Evolutionary conservation across 1,140 invertebrate genomes (phyloP).

Genomic region (Hydropsyche tenuis): DNA sequence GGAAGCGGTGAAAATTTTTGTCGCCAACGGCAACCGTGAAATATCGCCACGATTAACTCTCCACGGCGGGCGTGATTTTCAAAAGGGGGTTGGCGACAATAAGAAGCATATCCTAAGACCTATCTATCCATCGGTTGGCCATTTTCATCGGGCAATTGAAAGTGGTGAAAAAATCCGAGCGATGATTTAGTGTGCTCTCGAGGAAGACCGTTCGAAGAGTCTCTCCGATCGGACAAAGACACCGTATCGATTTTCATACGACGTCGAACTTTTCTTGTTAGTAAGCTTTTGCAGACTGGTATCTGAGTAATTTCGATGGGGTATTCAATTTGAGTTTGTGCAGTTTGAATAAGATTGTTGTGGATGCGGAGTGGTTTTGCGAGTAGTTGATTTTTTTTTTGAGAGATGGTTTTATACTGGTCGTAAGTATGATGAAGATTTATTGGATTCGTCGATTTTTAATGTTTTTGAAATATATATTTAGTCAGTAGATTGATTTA

Average conservation of each 20-base stretch:
- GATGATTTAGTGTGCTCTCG: slow-evolving; percentile 6
- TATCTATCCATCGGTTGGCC: neutral
- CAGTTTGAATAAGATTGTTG: no score
- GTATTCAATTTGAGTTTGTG: no score
- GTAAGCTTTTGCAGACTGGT: no score
- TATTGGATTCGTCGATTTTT: no score
- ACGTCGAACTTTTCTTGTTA: neutral
- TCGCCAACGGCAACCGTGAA: neutral
- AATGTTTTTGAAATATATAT: no score
- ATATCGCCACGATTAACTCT: slow-evolving; percentile 6
- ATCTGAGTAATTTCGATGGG: no score
- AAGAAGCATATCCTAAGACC: neutral
- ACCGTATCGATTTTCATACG: neutral
- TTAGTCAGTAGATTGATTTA: no score
- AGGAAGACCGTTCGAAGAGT: neutral
- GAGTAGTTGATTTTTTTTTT: no score
- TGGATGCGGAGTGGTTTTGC: no score
- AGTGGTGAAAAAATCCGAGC: neutral
- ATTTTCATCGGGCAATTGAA: neutral
- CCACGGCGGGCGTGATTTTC: neutral
- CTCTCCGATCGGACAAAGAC: neutral
- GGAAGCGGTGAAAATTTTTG: neutral
- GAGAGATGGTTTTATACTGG: no score
- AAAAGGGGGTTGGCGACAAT: neutral
- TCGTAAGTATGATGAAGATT: no score